Conservation (phyloP, 1,140 invertebrate genomes). For the Apolygus lucorum region DNA sequence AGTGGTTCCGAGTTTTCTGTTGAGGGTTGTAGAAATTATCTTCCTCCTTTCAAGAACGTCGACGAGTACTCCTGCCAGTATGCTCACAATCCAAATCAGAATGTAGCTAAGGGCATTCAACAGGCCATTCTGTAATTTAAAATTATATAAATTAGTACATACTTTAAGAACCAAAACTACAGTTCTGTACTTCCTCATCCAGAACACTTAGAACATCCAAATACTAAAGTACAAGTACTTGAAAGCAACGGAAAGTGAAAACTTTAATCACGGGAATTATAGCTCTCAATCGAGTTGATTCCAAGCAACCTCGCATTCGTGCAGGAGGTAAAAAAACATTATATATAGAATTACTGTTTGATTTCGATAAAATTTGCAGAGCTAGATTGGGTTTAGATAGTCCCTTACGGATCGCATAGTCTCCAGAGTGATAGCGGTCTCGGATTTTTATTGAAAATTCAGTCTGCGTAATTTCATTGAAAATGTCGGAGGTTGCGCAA, state of each 20-base stretch:
- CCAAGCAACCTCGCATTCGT: too few relatives aligned
- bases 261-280: not conserved
- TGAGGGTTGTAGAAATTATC: constrained; percentile 29
- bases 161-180: not conserved
- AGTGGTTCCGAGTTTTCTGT: constrained; percentile 37
- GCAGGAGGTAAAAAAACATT: too few relatives aligned
- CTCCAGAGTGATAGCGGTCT: too few relatives aligned
- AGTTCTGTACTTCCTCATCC: too few relatives aligned
- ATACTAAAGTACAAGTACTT: not conserved
- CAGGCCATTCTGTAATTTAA: constrained; percentile 49
- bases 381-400: too few relatives aligned
- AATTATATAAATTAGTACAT: not conserved
- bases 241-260: not conserved
- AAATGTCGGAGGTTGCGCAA: too few relatives aligned
- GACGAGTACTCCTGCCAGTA: constrained; percentile 45
- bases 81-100: constrained; percentile 60
- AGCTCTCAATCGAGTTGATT: not conserved
- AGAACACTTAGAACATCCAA: not conserved
- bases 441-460: too few relatives aligned
- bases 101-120: constrained; percentile 60
- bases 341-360: too few relatives aligned
- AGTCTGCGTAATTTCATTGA: too few relatives aligned
- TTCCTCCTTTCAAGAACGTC: constrained; percentile 35
- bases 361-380: too few relatives aligned
- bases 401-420: too few relatives aligned